Evolutionary conservation across 2,113 vertebrate species (phyloP), one percentile per base, ranked within the genome.

Genomic region (Jaculus jaculus): DNA sequence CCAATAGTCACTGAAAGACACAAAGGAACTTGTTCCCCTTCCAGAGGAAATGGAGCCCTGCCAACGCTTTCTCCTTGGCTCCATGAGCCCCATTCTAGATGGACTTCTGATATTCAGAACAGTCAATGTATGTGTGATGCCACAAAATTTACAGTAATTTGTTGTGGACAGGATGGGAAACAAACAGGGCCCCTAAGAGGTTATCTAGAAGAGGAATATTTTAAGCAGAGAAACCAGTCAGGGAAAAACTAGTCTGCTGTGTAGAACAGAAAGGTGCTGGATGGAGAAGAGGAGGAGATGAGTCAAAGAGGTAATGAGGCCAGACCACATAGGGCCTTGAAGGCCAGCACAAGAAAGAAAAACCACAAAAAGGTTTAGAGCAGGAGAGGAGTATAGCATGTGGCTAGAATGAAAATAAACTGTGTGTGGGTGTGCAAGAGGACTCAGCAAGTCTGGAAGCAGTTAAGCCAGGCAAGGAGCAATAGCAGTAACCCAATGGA

Each of bases 341-440:
- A 72, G 60, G 51, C 32, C 32, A 82, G 16, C 11, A 84, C 28
- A 94, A 84, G 60, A 93, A 90, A 91, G 34, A 51, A 88, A 88
- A 92, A 91, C 5, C 69, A 68, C 1, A 68, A 34, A 37, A 90
- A 81, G 28, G 37, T 71, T 85, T 71, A 28, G 1, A 72, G 80
- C 60, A 65, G 8, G 42, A 47, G n/a, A 42, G 54, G 54, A 72
- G 51, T 4, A n/a, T n/a, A 83, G 34, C 54, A 90, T 30, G 15
- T 42, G 18, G 20, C 16, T 83, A 28, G 13, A 69, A 12, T 78
- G n/a, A 91, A 93, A 84, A 86, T 42, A 87, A 87, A 89, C 34
- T 65, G 39, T 42, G 4, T 60, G 23, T 77, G 54, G 20, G 54
- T 69, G 16, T 74, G 30, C 16, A 24, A 28, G 66, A 90, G 32